Base-by-base conservation (phyloP, 2,888 invertebrate genomes). In the Eurytoma californica region DNA sequence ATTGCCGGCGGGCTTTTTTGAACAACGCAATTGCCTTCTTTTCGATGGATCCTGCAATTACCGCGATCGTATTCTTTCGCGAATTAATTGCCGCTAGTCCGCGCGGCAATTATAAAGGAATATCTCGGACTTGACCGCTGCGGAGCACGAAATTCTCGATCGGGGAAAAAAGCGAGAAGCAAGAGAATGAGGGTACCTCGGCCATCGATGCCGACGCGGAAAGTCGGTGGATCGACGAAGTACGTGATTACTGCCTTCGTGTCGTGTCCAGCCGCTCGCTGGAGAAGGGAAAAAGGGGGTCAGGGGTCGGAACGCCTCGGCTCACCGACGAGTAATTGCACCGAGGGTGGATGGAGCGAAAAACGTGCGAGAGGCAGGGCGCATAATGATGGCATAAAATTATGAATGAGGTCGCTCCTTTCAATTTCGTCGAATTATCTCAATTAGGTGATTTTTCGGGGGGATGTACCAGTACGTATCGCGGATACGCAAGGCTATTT, bases 221-320 rank as follows among this genome's bases (percentile, higher is more conserved):
- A 24, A 24, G 61, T 63, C 39, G 30, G 47, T 18, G 65, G 16
- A 47, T 58, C 47, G 51, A 53, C 20, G 86, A 86, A 87, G 84
- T 87, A 87, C 88, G 86, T 88, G 89, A 89, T 89, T 88, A 89
- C 88, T 85, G 85, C 14, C 14, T 47, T 30, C 12, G 55, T 55
- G 16, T 70, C 65, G 63, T 2, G 49, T 9, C 24, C 51, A 39
- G 39, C 14, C 47, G 20, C 85, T n/a, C 49, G 49, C 49, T 14
- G 13, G 63, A 86, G 86, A 86, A 86, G 88, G 83, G 84, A 86
- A 83, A 87, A 87, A 86, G 86, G 86, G 84, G 89, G 89, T 88
- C 88, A 86, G 85, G 68, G 89, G 89, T 89, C 87, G 88, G 83
- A 85, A 88, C 88, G 89, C 89, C 87, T 88, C 85, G 85, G 85